Base-by-base conservation (phyloP, 2,888 invertebrate species). In the Maniola hyperantus region DNA sequence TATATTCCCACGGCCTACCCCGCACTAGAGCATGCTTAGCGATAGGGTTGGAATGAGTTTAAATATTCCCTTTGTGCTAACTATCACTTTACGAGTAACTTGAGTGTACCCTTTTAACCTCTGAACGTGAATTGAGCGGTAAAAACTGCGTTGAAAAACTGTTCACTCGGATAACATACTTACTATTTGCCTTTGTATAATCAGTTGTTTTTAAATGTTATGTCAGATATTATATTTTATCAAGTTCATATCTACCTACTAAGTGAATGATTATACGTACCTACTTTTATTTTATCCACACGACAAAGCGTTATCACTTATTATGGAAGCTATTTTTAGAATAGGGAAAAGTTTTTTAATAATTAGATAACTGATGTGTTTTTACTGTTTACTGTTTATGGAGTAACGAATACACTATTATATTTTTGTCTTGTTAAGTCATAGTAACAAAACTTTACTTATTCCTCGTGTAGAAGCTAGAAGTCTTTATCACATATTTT, bases 1-100 rank as follows among this genome's bases (percentile, higher is more conserved):
- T 69, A 2, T 18, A 64, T 70, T 68, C 73, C 63, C 70, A 69
- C 71, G 69, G 51, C 68, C 60, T 57, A 68, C 68, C 59, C 18
- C 63, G 58, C 63, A 48, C 48, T 62, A 55, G 61, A 60, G 64
- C 44, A 51, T 20, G 55, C 55, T 20, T 55, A 59, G 65, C 58
- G 60, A 64, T 66, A 65, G 65, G 64, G 53, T 69, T 59, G 64
- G 48, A 62, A 54, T 62, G 51, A 48, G 53, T 61, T 67, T 62
- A 50, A 68, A 62, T 64, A 65, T 62, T 65, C 36, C 34, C 58
- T 65, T 58, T 69, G 51, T 65, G 53, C 58, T 62, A 46, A 33
- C 53, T 15, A 54, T 64, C 46, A 46, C 6, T 39, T 57, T 57
- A 42, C 13, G 18, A 20, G 39, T 42, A 20, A 42, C 46, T 58